These are phyloP conservation scores for Alethe diademata DNA, from an alignment of 2,113 vertebrate genomes.

Conservation along the genomic window DNA sequence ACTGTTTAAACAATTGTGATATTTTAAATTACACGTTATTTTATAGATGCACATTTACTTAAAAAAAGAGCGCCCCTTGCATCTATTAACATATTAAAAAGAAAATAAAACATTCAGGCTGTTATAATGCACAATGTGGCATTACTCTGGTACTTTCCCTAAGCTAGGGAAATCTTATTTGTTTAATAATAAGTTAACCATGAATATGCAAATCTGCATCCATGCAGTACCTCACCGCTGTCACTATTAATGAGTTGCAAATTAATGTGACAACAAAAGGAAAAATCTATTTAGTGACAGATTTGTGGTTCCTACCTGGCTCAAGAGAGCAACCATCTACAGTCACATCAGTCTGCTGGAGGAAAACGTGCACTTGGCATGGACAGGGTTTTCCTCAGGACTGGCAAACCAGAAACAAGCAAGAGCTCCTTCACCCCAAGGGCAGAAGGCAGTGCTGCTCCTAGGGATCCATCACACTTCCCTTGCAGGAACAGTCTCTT, in stretches of 20 bases:
- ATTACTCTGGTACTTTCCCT: slow-evolving; percentile 74
- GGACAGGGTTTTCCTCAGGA: background rate
- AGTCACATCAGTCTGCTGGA: background rate
- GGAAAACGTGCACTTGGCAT: background rate
- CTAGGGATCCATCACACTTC: slow-evolving; percentile 17
- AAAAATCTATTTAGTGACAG: slow-evolving; percentile 81
- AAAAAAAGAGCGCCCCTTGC: slow-evolving; percentile 63
- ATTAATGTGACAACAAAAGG: slow-evolving; percentile 83
- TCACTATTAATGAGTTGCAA: slow-evolving; percentile 84
- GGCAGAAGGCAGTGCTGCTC: slow-evolving; percentile 11
- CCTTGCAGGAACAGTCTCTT: background rate
- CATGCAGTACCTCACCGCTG: slow-evolving; percentile 77
- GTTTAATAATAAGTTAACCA: slow-evolving; percentile 82
- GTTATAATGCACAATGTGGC: slow-evolving; percentile 75
- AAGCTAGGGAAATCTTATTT: slow-evolving; percentile 83
- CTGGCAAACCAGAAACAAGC: background rate
- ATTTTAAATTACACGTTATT: slow-evolving; percentile 70
- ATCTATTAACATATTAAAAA: slow-evolving; percentile 80
- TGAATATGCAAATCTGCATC: slow-evolving; percentile 82
- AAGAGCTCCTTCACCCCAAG: fast-evolving
- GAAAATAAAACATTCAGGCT: slow-evolving; percentile 75
- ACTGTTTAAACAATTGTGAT: slow-evolving; percentile 73
- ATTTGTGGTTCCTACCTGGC: slow-evolving; percentile 72
- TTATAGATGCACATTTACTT: slow-evolving; percentile 71
- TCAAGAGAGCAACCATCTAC: slow-evolving; percentile 49